Conservation (phyloP, 2,113 vertebrate genomes). For the Zingel zingel region DNA sequence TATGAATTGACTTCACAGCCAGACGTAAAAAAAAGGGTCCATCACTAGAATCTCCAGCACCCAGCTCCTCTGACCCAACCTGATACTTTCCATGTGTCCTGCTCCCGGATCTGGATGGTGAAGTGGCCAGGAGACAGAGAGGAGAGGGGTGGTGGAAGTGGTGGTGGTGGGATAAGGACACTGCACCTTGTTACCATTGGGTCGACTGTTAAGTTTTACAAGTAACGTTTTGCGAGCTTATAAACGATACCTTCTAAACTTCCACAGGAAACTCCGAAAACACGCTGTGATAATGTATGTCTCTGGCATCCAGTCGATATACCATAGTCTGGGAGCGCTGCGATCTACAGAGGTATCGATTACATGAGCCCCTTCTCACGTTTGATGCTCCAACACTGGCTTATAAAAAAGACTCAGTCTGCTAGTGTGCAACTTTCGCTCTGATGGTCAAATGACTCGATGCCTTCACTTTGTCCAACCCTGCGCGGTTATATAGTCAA, state of each 20-base stretch:
- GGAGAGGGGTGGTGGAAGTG: conserved; percentile 35
- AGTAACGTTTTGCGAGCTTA: conserved; percentile 84
- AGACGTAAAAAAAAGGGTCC: neutral
- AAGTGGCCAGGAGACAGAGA: conserved; percentile 55
- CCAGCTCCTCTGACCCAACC: conserved; percentile 34
- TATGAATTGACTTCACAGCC: neutral
- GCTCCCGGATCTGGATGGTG: conserved; percentile 50
- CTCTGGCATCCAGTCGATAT: conserved; percentile 80
- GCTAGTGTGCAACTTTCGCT: conserved; percentile 1
- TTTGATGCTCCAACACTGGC: conserved; percentile 60
- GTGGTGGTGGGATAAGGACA: conserved; percentile 59
- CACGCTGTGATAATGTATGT: conserved; percentile 81
- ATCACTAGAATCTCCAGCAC: conserved; percentile 1
- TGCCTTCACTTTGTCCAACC: neutral
- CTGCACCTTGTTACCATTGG: conserved; percentile 83
- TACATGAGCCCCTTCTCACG: conserved; percentile 67
- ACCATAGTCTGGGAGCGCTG: conserved; percentile 65
- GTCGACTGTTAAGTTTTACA: conserved; percentile 86
- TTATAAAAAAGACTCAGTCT: conserved; percentile 48
- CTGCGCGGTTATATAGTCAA: neutral
- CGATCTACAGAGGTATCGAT: conserved; percentile 75
- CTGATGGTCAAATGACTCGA: neutral
- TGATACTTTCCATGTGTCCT: conserved; percentile 77
- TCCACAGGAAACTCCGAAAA: conserved; percentile 80
- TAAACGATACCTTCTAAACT: conserved; percentile 84